Evolutionary conservation across 2,888 invertebrate species (phyloP).

Genomic region (Lymantria monacha): DNA sequence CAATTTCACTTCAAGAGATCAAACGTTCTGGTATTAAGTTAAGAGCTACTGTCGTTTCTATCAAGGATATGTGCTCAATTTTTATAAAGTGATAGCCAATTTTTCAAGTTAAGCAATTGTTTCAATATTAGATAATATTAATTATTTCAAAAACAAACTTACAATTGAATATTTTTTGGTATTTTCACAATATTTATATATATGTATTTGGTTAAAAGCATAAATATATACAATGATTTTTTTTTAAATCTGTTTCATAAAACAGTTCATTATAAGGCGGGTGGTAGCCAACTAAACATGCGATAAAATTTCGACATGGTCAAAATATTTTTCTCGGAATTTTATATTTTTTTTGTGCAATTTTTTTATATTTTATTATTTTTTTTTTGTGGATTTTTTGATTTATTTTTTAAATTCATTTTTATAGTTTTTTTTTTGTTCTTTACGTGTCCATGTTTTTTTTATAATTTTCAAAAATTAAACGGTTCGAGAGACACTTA

Average conservation of each 20-base stretch:
- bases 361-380: constrained; percentile 40
- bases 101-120: constrained; percentile 9
- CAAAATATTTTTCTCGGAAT: constrained; percentile 46
- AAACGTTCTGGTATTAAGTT: too few relatives aligned
- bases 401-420: constrained; percentile 47
- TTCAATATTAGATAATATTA: constrained; percentile 6
- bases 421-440: constrained; percentile 49
- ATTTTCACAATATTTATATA: constrained; percentile 14
- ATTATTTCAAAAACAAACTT: constrained; percentile 15
- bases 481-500: constrained; percentile 69
- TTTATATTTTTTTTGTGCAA: constrained; percentile 47
- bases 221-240: constrained; percentile 30
- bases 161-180: constrained; percentile 11
- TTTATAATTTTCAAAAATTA: constrained; percentile 63
- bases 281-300: constrained; percentile 39
- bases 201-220: constrained; percentile 20
- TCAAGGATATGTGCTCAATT: background rate
- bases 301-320: constrained; percentile 47
- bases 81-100: background rate
- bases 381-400: constrained; percentile 43
- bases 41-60: too few relatives aligned
- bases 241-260: constrained; percentile 22
- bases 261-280: constrained; percentile 29
- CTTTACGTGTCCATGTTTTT: constrained; percentile 48
- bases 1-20: too few relatives aligned